These are phyloP conservation scores for Isaurus tuberculatus DNA, from an alignment of 92 coral and sea anemone species.

Conservation along the genomic window DNA sequence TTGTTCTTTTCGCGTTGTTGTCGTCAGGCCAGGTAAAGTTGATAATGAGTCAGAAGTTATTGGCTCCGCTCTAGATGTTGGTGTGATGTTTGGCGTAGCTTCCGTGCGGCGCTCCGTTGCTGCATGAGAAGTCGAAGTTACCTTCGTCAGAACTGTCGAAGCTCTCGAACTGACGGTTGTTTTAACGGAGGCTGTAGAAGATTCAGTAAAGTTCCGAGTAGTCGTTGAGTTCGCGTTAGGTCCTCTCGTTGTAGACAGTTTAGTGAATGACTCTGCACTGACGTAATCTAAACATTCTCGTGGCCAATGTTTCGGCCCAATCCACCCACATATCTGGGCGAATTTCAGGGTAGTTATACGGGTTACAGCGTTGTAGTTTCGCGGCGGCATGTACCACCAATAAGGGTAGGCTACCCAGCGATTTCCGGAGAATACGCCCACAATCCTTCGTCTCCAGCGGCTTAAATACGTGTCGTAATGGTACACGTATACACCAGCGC, in stretches of 20 bases:
- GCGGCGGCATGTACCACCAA: constrained; percentile 58
- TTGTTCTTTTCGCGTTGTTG: constrained; percentile 9
- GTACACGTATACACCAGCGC: constrained; percentile 90
- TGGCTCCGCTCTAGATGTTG: background rate
- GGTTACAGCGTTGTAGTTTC: constrained; percentile 87
- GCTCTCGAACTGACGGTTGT: background rate
- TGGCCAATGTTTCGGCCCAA: constrained; percentile 64
- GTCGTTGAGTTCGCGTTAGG: background rate
- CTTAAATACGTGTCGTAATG: constrained; percentile 48
- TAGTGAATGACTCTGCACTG: background rate
- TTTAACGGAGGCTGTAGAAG: background rate
- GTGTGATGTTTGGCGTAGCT: background rate
- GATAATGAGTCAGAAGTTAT: background rate
- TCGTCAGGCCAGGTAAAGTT: background rate
- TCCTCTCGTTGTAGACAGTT: background rate
- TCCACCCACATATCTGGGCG: constrained; percentile 90
- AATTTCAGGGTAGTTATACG: constrained; percentile 82
- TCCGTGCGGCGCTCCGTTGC: background rate
- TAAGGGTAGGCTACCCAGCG: constrained; percentile 70
- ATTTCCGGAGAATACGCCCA: constrained; percentile 94
- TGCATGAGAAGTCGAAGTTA: background rate
- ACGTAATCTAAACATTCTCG: constrained; percentile 33
- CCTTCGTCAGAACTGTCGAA: background rate
- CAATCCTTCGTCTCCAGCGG: constrained; percentile 63
- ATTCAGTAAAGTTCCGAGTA: background rate